Conservation (phyloP, 2,888 invertebrate genomes). For the Epicampocera succincta region DNA sequence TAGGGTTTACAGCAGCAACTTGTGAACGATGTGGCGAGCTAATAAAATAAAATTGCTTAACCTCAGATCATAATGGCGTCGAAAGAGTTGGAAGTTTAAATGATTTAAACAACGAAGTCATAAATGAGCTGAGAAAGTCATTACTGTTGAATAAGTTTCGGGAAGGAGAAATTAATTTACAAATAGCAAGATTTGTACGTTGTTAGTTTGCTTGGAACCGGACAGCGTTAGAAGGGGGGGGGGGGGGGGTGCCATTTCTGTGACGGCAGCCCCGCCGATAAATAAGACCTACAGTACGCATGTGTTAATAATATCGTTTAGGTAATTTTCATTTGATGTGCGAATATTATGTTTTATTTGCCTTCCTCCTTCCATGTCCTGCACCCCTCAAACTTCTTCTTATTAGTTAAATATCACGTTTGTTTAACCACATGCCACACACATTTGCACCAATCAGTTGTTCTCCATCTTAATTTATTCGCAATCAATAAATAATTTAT, state of each 20-base stretch:
- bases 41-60: constrained; percentile 33
- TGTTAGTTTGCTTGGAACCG: too few species aligned
- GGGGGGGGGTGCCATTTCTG: too few species aligned
- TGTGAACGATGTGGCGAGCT: constrained; percentile 31
- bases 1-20: not conserved
- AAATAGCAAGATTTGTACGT: too few species aligned
- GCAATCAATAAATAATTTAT: constrained; percentile 53
- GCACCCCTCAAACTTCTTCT: not conserved
- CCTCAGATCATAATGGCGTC: not conserved
- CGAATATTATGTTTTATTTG: too few species aligned
- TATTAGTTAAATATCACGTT: constrained; percentile 21
- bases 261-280: too few species aligned
- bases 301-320: too few species aligned
- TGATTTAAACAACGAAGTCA: not conserved
- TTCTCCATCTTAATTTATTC: constrained; percentile 31
- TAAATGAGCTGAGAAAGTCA: not conserved
- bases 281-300: too few species aligned
- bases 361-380: too few species aligned
- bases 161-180: too few species aligned
- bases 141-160: too few species aligned
- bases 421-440: constrained; percentile 43
- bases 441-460: constrained; percentile 6
- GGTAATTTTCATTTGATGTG: too few species aligned
- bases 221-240: too few species aligned
- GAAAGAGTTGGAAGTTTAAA: not conserved